Conservation (phyloP, 2,888 invertebrate genomes). For the Sthenelais limicola region DNA sequence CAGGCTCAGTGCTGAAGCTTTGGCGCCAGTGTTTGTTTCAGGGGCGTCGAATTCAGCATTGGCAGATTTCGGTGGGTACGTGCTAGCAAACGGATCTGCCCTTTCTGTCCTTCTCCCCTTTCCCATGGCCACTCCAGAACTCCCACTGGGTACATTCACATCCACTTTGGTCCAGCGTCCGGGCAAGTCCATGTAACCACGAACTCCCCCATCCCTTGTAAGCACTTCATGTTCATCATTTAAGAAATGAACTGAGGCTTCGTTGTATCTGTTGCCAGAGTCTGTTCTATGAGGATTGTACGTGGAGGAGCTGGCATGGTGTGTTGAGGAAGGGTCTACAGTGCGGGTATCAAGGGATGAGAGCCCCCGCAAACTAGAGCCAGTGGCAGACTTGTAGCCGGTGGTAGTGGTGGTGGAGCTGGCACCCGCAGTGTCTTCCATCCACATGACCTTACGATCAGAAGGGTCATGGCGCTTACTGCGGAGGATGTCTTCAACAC, state of each 20-base stretch:
- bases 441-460: conserved; percentile 13
- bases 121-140: not conserved
- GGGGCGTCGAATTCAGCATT: not conserved
- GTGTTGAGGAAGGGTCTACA: too few species aligned
- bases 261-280: too few species aligned
- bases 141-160: not conserved
- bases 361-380: not conserved
- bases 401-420: conserved; percentile 11
- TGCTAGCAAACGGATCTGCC: conserved; percentile 19
- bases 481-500: not conserved
- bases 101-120: conserved; percentile 17
- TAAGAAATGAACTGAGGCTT: too few species aligned
- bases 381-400: conserved; percentile 26
- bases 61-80: conserved; percentile 19
- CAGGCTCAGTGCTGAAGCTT: not conserved
- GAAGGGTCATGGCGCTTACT: conserved; percentile 9
- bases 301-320: too few species aligned
- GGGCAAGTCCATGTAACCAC: conserved; percentile 19
- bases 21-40: not conserved
- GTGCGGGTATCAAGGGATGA: not conserved
- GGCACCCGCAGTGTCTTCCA: not conserved
- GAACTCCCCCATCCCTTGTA: conserved; percentile 17
- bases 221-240: conserved; percentile 11
- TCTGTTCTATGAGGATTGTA: too few species aligned
- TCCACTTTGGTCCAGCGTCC: conserved; percentile 28